A percentile compares a stretch with the other conserved stretches of the same genome.
Conservation (phyloP, 1,140 invertebrate species). For the Triops longicaudatus region DNA sequence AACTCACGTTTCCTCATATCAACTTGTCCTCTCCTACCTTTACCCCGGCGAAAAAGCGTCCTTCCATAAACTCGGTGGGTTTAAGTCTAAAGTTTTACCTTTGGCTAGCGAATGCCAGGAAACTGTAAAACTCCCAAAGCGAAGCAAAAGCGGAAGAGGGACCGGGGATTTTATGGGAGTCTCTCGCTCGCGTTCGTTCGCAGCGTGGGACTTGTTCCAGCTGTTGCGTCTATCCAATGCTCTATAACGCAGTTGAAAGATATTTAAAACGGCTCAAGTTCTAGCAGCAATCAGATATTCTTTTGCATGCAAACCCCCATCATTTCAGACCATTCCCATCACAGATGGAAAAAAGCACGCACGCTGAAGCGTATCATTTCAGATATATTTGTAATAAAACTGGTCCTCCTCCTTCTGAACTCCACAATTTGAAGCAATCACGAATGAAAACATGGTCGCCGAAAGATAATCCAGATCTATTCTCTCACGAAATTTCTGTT, state of each 20-base stretch:
- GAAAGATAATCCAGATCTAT: too few relatives aligned
- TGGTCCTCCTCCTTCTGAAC: too few relatives aligned
- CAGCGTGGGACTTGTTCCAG: conserved; percentile 10
- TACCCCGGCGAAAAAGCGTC: too few relatives aligned
- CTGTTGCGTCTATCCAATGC: conserved; percentile 5
- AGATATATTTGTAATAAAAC: neutral
- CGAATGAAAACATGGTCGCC: too few relatives aligned
- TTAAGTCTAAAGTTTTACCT: neutral
- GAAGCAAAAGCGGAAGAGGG: neutral
- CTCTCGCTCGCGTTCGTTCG: neutral
- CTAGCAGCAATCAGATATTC: conserved; percentile 8
- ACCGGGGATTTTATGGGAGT: neutral
- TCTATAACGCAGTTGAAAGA: neutral
- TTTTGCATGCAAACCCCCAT: neutral
- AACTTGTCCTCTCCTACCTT: too few relatives aligned
- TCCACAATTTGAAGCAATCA: too few relatives aligned
- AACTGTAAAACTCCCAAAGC: neutral
- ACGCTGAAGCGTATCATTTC: neutral
- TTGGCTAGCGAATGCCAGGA: neutral
- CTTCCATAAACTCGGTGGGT: neutral
- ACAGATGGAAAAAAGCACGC: neutral
- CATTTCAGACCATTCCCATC: neutral
- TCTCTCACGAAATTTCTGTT: too few relatives aligned
- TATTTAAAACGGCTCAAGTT: neutral
- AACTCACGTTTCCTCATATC: neutral